Evolutionary conservation across 1,140 invertebrate species (phyloP), one percentile per base, ranked within the genome.

Genomic region (Drosophila pallidifrons): DNA sequence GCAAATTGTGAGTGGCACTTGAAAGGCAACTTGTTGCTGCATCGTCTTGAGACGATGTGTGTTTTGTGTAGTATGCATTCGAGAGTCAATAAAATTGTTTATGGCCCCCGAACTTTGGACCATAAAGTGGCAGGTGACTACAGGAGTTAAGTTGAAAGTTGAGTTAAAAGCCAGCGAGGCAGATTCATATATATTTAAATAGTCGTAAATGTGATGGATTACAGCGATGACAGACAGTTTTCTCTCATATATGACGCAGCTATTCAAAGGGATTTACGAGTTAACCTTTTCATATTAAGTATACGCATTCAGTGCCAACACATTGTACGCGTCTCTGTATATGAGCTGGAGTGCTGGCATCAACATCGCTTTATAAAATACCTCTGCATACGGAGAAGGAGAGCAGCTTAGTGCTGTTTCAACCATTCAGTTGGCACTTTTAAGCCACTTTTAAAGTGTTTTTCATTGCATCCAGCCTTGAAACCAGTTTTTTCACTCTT

Each of bases 131-230:
- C 45, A 46, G 52, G 15, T 51, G 25, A 20, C 25, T 30, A 28
- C 5, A 2, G 32, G 38, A 7, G 7, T 30, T 35, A 32, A 35
- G 49, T 41, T 35, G 13, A 35, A 38, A 61, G 41, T 38, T 55
- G 47, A 55, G 69, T 57, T 67, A 67, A 73, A 68, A 74, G 70
- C 64, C 52, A 59, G 35, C 35, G 1, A 25, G 5, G 25, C 54
- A 52, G 54, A 67, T 64, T 46, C 61, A 79, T 79, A 59, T 80
- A 69, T 80, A 71, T 71, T 52, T 59, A 71, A 79, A 77, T 76
- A 82, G 81, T 77, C 82, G 82, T 86, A 82, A 86, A 86, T 71
- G 57, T 86, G 79, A 86, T 86, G 82, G 82, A 86, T 86, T 76
- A 87, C 68, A 49, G 32, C 43, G 58, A 66, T 64, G 82, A 64